A percentile compares a stretch with the other conserved stretches of the same genome.
Evolutionary conservation across 2,888 invertebrate species (phyloP).

Genomic region (Ornithoptera priamus): DNA sequence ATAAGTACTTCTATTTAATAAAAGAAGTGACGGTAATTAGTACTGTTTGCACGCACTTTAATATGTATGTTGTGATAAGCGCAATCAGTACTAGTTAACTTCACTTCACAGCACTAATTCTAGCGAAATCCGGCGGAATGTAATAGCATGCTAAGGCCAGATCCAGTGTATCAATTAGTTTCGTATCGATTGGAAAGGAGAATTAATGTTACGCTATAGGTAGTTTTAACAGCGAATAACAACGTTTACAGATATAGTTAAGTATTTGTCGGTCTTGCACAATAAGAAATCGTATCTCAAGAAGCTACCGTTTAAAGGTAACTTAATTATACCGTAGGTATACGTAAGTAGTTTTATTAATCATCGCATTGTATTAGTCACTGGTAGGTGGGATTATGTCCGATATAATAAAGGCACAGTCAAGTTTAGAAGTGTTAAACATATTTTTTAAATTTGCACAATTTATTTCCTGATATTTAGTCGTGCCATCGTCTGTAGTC

Average conservation of each 20-base stretch:
- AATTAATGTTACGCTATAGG: slow-evolving; percentile 8
- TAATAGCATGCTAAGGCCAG: neutral
- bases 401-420: neutral
- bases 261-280: slow-evolving; percentile 29
- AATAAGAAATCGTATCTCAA: slow-evolving; percentile 10
- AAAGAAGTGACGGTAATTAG: too few species aligned
- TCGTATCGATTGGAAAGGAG: slow-evolving; percentile 13
- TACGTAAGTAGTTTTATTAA: slow-evolving; percentile 15
- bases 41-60: too few species aligned
- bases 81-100: neutral
- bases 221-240: neutral
- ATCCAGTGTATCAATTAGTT: slow-evolving; percentile 2
- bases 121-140: slow-evolving; percentile 13
- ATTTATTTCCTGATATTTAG: too few species aligned
- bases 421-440: neutral
- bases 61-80: too few species aligned
- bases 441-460: neutral
- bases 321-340: slow-evolving; percentile 5
- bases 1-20: too few species aligned
- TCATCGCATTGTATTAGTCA: slow-evolving; percentile 17
- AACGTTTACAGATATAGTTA: slow-evolving; percentile 13
- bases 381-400: slow-evolving; percentile 15
- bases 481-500: too few species aligned
- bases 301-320: slow-evolving; percentile 3
- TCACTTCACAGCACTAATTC: slow-evolving; percentile 10